Evolutionary conservation across 2,888 invertebrate genomes (phyloP).

Genomic region (Caenorhabditis uteleia): DNA sequence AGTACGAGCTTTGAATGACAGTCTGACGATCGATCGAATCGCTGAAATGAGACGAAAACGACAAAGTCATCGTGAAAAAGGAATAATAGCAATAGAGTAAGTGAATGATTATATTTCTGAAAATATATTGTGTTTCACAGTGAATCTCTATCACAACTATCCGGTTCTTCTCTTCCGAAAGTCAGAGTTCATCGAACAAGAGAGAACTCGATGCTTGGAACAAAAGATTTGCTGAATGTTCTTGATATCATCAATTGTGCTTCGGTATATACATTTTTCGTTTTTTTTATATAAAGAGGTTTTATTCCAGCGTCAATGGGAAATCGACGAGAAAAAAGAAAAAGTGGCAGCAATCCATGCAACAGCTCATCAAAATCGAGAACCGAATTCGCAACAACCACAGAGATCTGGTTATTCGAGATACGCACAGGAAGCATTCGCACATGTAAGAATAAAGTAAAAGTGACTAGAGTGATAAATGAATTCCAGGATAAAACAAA

Average conservation of each 20-base stretch:
- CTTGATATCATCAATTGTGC: constrained; percentile 20
- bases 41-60: constrained; percentile 58
- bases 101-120: not conserved
- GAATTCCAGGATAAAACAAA: constrained; percentile 28
- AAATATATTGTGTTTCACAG: not conserved
- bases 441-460: constrained; percentile 9
- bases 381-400: constrained; percentile 2
- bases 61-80: constrained; percentile 57
- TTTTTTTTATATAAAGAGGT: not conserved
- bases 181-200: constrained; percentile 21
- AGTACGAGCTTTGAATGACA: constrained; percentile 86
- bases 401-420: constrained; percentile 33
- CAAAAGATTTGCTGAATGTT: constrained; percentile 21
- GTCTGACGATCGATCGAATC: constrained; percentile 92
- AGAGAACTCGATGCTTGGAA: constrained; percentile 32
- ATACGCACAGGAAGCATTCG: constrained; percentile 35
- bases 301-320: constrained; percentile 22
- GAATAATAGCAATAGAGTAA: constrained; percentile 42
- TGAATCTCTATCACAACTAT: constrained; percentile 5
- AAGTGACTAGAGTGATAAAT: not conserved
- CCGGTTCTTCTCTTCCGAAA: constrained; percentile 10
- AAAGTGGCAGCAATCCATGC: constrained; percentile 31
- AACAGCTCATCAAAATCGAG: not conserved
- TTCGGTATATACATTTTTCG: not conserved
- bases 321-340: constrained; percentile 34